These are phyloP conservation scores for Holothuria glaberrima DNA, from an alignment of 35 echinoderm and acorn worm species.

Conservation along the genomic window DNA sequence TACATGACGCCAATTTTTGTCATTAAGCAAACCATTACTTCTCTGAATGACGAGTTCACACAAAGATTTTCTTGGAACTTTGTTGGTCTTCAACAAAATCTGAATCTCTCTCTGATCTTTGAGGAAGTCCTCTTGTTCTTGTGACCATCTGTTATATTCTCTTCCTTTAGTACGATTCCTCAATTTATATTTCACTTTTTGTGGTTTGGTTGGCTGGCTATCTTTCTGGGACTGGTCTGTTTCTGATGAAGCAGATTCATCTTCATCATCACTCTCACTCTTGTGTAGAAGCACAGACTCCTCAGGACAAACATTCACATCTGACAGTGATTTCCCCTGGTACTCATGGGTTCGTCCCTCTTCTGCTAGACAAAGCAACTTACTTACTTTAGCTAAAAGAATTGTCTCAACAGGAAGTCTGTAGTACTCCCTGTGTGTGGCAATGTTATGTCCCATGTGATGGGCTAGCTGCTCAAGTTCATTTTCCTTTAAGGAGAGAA, in stretches of 20 bases:
- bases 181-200: not conserved
- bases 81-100: not conserved
- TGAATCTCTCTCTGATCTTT: constrained; percentile 18
- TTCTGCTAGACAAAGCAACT: constrained; percentile 22
- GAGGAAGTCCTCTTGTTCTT: constrained; percentile 17
- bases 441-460: constrained; percentile 54
- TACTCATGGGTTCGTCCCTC: not conserved
- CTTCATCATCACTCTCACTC: not conserved
- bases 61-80: constrained; percentile 25
- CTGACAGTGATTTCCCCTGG: not conserved
- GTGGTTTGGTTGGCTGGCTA: not conserved
- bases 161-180: not conserved
- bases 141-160: constrained; percentile 12
- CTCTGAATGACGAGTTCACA: constrained; percentile 6
- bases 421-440: constrained; percentile 41
- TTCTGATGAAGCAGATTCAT: not conserved
- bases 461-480: constrained; percentile 54
- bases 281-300: not conserved
- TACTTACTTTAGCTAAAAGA: constrained; percentile 52
- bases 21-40: not conserved
- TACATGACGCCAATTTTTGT: too few relatives aligned
- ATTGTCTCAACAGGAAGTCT: constrained; percentile 33
- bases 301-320: constrained; percentile 29
- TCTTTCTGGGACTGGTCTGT: not conserved
- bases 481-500: constrained; percentile 16